phyloP scores from a whole-genome alignment of 2,113 vertebrate genomes.

The Percina caprodes region DNA sequence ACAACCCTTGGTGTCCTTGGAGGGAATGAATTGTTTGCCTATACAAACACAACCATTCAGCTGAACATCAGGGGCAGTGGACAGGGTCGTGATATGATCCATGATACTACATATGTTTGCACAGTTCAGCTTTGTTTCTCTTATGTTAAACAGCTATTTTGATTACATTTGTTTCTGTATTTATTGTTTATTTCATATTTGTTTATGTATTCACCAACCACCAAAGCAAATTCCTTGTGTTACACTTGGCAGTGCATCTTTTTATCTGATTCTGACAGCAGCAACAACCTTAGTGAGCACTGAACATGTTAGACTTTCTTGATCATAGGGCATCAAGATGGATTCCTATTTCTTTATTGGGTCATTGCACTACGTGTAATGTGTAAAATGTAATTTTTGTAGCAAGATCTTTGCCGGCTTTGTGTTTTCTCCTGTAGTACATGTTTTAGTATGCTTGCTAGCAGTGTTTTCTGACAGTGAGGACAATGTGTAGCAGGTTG shows the following conservation, averaged over 20 bases:
- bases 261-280: background rate
- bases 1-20: conserved; percentile 9
- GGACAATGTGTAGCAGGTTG: background rate
- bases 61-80: background rate
- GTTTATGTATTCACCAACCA: too few species aligned
- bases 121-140: too few species aligned
- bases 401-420: background rate
- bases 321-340: background rate
- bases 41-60: background rate
- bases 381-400: background rate
- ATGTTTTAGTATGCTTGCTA: background rate
- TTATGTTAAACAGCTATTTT: too few species aligned
- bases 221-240: too few species aligned
- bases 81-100: background rate
- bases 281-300: background rate
- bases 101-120: background rate
- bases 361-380: background rate
- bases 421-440: background rate
- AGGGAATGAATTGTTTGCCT: conserved; percentile 31
- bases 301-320: conserved; percentile 20
- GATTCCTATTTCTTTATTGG: background rate
- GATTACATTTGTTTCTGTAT: too few species aligned
- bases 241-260: too few species aligned
- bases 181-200: too few species aligned
- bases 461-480: background rate